These are phyloP conservation scores for Xiphias gladius DNA, from an alignment of 2,113 vertebrate genomes.

Conservation along the genomic window DNA sequence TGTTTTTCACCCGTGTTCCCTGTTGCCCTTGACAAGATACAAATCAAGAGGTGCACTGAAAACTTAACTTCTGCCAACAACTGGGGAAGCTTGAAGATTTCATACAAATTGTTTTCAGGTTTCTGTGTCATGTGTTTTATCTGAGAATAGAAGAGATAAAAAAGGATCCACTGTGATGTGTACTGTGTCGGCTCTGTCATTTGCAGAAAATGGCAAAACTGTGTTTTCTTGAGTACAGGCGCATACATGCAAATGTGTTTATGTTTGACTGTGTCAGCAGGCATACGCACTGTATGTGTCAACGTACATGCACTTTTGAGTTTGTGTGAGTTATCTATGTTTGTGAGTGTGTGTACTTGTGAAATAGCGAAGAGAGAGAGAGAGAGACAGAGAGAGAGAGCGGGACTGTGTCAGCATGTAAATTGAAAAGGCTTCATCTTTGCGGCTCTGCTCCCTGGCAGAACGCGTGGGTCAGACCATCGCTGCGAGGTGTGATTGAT, in stretches of 20 bases:
- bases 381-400: constrained; percentile 53
- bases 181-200: constrained; percentile 63
- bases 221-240: constrained; percentile 57
- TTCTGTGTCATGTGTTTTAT: constrained; percentile 61
- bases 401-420: constrained; percentile 77
- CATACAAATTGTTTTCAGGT: constrained; percentile 56
- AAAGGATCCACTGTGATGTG: constrained; percentile 52
- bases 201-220: constrained; percentile 72
- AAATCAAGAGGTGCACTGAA: constrained; percentile 26
- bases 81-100: constrained; percentile 33
- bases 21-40: constrained; percentile 19
- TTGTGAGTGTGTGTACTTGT: constrained; percentile 67
- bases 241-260: constrained; percentile 68
- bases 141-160: constrained; percentile 55
- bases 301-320: constrained; percentile 33
- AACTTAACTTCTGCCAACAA: constrained; percentile 40
- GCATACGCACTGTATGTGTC: constrained; percentile 40
- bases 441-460: constrained; percentile 78
- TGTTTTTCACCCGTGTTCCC: background rate
- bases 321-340: constrained; percentile 44
- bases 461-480: constrained; percentile 83
- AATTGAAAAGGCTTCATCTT: constrained; percentile 83
- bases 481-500: constrained; percentile 84
- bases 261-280: constrained; percentile 72
- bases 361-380: constrained; percentile 52